Evolutionary conservation across 2,888 invertebrate genomes (phyloP).

Genomic region (Perizoma flavofasciatum): DNA sequence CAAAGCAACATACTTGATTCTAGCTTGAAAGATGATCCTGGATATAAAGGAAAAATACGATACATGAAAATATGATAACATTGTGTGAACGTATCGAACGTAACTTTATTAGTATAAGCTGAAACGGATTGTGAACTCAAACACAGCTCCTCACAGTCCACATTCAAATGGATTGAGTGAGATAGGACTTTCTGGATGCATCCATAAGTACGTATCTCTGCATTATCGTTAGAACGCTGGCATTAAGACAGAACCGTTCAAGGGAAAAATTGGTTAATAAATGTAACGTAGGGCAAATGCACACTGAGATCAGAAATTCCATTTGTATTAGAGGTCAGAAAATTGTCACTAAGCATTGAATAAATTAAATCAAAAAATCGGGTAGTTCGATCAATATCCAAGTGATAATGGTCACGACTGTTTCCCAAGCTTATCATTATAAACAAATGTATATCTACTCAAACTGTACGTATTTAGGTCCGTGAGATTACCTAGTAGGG

Average conservation of each 20-base stretch:
- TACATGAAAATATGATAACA: slow-evolving; percentile 67
- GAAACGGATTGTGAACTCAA: slow-evolving; percentile 9
- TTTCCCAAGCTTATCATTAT: too few species aligned
- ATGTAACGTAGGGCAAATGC: slow-evolving; percentile 52
- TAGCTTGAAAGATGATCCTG: slow-evolving; percentile 1
- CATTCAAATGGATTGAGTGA: slow-evolving; percentile 29
- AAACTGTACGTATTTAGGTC: too few species aligned
- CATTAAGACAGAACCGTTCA: slow-evolving; percentile 75
- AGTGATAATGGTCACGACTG: too few species aligned
- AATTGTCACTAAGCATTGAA: too few species aligned
- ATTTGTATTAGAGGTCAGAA: too few species aligned
- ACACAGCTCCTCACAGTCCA: slow-evolving; percentile 4
- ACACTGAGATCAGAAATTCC: slow-evolving; percentile 29
- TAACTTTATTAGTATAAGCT: slow-evolving; percentile 60
- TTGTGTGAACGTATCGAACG: slow-evolving; percentile 75
- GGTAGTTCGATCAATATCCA: too few species aligned
- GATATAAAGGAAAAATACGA: slow-evolving; percentile 10
- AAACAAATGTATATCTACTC: too few species aligned
- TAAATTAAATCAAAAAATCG: too few species aligned
- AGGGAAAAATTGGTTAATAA: slow-evolving; percentile 81
- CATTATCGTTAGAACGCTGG: slow-evolving; percentile 73
- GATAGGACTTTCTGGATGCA: slow-evolving; percentile 45
- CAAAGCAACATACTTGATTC: neutral
- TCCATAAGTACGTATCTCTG: slow-evolving; percentile 70
- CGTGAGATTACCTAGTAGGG: too few species aligned